phyloP scores from a whole-genome alignment of 1,140 invertebrate species.

The Calosoma granatense region DNA sequence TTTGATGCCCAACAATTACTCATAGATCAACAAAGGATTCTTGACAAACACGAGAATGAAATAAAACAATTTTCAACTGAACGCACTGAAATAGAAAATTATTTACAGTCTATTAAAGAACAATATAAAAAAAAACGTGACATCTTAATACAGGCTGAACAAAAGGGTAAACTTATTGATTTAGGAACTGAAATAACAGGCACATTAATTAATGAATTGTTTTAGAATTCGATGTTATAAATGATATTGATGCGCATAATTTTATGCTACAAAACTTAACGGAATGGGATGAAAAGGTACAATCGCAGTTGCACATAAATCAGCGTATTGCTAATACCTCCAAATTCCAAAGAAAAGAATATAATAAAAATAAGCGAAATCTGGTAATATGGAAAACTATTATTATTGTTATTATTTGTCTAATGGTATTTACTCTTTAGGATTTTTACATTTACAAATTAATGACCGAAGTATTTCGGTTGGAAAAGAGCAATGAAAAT shows the following conservation, averaged over 20 bases:
- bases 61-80: slow-evolving; percentile 23
- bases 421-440: slow-evolving; percentile 24
- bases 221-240: slow-evolving; percentile 37
- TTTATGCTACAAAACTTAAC: slow-evolving; percentile 39
- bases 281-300: slow-evolving; percentile 41
- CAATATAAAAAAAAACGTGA: slow-evolving; percentile 20
- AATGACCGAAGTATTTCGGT: slow-evolving; percentile 41
- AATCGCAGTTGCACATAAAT: slow-evolving; percentile 41
- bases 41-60: slow-evolving; percentile 22
- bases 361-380: slow-evolving; percentile 41
- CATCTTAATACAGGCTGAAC: slow-evolving; percentile 20
- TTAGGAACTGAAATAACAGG: background rate
- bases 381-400: slow-evolving; percentile 27
- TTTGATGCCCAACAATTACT: slow-evolving; percentile 29
- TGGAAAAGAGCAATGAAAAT: slow-evolving; percentile 40
- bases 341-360: slow-evolving; percentile 36
- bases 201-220: slow-evolving; percentile 10
- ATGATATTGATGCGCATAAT: slow-evolving; percentile 41
- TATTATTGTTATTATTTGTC: background rate
- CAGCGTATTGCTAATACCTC: slow-evolving; percentile 45
- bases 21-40: slow-evolving; percentile 23
- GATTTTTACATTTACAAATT: slow-evolving; percentile 43
- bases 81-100: slow-evolving; percentile 22
- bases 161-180: slow-evolving; percentile 12
- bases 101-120: slow-evolving; percentile 20